Evolutionary conservation across 2,888 invertebrate genomes (phyloP).

Genomic region (Lissonota sp.): DNA sequence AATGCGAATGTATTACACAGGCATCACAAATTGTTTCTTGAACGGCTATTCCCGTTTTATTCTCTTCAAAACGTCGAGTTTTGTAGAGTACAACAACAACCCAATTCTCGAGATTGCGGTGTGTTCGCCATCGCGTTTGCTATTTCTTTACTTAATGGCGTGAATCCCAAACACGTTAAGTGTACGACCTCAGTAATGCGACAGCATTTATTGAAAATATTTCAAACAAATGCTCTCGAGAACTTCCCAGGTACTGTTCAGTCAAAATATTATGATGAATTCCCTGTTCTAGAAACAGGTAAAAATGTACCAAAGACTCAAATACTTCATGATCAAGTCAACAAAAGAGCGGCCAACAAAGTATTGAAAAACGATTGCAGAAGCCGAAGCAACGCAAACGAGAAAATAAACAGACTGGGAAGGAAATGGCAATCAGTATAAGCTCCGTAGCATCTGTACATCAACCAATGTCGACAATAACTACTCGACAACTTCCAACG

Average conservation of each 20-base stretch:
- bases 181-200: constrained; percentile 8
- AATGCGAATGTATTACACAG: too few species aligned
- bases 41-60: too few species aligned
- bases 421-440: neutral
- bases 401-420: neutral
- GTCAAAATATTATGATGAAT: neutral
- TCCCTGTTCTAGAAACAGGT: neutral
- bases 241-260: neutral
- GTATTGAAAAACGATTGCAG: neutral
- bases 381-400: neutral
- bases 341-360: neutral
- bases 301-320: neutral
- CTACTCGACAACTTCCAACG: neutral
- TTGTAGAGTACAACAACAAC: constrained; percentile 19
- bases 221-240: neutral
- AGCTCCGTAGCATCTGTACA: too few species aligned
- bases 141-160: neutral
- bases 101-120: neutral
- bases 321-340: neutral
- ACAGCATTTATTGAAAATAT: constrained; percentile 14
- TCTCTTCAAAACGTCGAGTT: neutral
- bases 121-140: too few species aligned
- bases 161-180: neutral
- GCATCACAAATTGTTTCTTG: too few species aligned
- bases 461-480: neutral